A percentile compares a stretch with the other conserved stretches of the same genome.
These are phyloP conservation scores for Heliconius hortense DNA, from an alignment of 2,888 invertebrate species.

Conservation along the genomic window DNA sequence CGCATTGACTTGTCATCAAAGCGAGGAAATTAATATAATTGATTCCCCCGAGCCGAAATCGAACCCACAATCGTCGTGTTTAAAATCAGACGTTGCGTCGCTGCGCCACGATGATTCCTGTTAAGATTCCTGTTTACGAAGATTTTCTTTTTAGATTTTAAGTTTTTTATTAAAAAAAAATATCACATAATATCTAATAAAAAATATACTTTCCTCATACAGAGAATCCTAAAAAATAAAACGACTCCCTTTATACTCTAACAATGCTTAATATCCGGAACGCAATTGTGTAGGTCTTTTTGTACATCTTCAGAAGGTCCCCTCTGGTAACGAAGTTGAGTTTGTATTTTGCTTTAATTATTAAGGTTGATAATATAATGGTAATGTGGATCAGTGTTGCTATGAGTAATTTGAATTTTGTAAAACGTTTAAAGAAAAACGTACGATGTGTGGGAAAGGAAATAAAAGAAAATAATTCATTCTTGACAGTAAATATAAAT, in stretches of 20 bases:
- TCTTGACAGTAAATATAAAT: too few relatives aligned
- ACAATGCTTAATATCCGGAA: conserved; percentile 42
- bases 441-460: neutral
- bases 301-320: conserved; percentile 30
- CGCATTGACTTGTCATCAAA: too few relatives aligned
- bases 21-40: too few relatives aligned
- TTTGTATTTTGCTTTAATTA: conserved; percentile 19
- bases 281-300: conserved; percentile 36
- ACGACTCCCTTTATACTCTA: conserved; percentile 37
- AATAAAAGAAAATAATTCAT: too few relatives aligned
- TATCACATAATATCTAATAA: neutral
- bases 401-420: neutral
- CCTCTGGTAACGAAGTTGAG: conserved; percentile 16
- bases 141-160: neutral
- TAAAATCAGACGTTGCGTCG: neutral
- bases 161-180: neutral
- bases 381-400: neutral
- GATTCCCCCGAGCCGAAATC: too few relatives aligned
- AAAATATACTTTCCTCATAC: neutral
- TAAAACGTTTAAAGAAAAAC: neutral
- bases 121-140: too few relatives aligned
- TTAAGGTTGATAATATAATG: conserved; percentile 10
- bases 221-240: conserved; percentile 30
- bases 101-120: too few relatives aligned
- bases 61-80: too few relatives aligned